Evolutionary conservation across 2,797 vertebrate species (phyloP).

Genomic region (Malurus splendens): DNA sequence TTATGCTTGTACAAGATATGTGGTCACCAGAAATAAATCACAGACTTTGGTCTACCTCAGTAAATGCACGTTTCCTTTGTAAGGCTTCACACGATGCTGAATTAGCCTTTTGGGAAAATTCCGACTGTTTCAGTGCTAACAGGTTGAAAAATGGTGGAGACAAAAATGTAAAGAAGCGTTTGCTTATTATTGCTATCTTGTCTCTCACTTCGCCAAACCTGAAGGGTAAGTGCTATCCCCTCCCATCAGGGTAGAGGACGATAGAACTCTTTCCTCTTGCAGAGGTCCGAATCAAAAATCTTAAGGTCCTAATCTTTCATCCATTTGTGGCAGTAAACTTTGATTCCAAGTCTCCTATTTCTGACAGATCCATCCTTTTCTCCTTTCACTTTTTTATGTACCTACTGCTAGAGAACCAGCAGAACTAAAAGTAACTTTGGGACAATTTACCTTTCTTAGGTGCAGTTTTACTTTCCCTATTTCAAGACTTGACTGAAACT

Average conservation of each 20-base stretch:
- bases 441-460: background rate
- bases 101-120: background rate
- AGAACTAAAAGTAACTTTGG: background rate
- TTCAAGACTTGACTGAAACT: background rate
- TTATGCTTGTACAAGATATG: background rate
- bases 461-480: background rate
- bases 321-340: background rate
- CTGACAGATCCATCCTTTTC: background rate
- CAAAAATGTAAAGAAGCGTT: background rate
- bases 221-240: background rate
- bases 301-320: background rate
- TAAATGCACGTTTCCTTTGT: background rate
- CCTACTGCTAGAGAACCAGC: background rate
- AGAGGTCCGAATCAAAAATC: background rate
- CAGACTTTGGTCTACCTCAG: background rate
- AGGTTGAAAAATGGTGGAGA: background rate
- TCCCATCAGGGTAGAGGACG: background rate
- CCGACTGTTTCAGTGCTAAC: background rate
- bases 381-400: background rate
- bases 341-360: background rate
- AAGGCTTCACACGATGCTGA: background rate
- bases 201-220: background rate
- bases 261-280: background rate
- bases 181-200: background rate
- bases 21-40: background rate